Base-by-base conservation (phyloP, 2,113 vertebrate species). In the Micromys minutus region DNA sequence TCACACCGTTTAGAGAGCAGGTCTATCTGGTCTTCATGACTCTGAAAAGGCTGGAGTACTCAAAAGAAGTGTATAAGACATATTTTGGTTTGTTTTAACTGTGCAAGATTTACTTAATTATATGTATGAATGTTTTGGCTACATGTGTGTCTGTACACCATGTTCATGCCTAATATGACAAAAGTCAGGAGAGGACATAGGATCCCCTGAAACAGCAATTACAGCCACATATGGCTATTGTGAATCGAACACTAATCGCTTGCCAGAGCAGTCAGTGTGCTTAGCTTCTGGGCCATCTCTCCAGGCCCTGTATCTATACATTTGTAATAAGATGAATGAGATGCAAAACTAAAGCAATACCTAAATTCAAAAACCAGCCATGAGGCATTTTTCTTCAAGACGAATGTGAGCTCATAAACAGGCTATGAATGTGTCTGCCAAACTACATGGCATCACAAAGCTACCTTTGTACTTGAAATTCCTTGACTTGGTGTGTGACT, bases 351-450 rank as follows among this genome's bases (percentile, higher is more conserved):
- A 72, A 95, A 80, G 47, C 13, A 29, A 57, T 7, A 50, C 22
- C 16, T 77, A 50, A 87, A 65, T 79, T 69, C 80, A 17, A 63
- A 17, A 42, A 45, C 34, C 47, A 81, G 90, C 59, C 94, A 8
- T 31, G 39, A 72, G n/a, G 16, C 22, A 75, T 93, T 89, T 95
- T 84, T 69, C 79, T 93, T 15, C 55, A 72, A 65, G 36, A 89
- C 17, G 59, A 71, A 72, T 45, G 79, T n/a, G 4, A 67, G 39
- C 16, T 93, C 22, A 50, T 21, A 83, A 88, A 86, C 1, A 89
- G 67, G 47, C 29, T 74, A 90, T n/a, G 80, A 92, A 52, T 3
- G 19, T 81, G 19, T 21, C n/a, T 13, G 71, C 52, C 57, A 90
- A 87, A 87, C 7, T 31, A 86, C 59, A 5, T 50, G 47, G 45